Evolutionary conservation across 2,797 vertebrate species (phyloP).

Genomic region (Sphaeramia orbicularis): DNA sequence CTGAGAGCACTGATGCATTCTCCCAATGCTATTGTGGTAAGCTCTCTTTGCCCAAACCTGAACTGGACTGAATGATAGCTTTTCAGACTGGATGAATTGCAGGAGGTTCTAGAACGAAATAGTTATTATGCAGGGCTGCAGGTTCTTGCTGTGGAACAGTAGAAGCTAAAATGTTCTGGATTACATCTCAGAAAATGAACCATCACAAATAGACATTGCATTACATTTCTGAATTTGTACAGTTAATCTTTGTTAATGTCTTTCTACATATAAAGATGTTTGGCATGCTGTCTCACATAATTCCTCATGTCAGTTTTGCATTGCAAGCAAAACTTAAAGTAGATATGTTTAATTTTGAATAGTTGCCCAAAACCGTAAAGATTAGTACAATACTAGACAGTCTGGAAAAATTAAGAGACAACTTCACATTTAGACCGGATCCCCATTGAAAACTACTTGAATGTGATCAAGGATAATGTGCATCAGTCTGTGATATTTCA

Average conservation of each 20-base stretch:
- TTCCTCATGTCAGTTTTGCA: not conserved
- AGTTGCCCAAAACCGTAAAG: not conserved
- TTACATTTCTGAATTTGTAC: not conserved
- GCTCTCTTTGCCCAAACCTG: constrained; percentile 70
- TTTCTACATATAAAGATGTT: not conserved
- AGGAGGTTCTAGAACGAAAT: constrained; percentile 70
- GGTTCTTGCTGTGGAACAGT: constrained; percentile 35
- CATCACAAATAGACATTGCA: not conserved
- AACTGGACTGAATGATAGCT: constrained; percentile 55
- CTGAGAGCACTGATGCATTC: constrained; percentile 99
- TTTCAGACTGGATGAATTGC: constrained; percentile 45
- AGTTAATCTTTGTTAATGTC: too few species aligned
- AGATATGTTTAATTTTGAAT: not conserved
- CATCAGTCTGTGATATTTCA: too few species aligned
- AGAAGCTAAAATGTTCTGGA: constrained; percentile 44
- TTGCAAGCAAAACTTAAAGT: not conserved
- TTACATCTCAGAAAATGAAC: constrained; percentile 4
- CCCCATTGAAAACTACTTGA: too few species aligned
- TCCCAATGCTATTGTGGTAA: constrained; percentile 99
- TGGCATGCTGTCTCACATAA: too few species aligned
- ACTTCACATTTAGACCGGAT: too few species aligned
- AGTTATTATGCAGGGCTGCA: constrained; percentile 15
- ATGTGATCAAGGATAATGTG: too few species aligned
- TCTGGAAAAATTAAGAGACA: not conserved
- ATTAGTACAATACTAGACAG: not conserved